These are phyloP conservation scores for Heteropelma amictum DNA, from an alignment of 2,888 invertebrate species.

Conservation along the genomic window DNA sequence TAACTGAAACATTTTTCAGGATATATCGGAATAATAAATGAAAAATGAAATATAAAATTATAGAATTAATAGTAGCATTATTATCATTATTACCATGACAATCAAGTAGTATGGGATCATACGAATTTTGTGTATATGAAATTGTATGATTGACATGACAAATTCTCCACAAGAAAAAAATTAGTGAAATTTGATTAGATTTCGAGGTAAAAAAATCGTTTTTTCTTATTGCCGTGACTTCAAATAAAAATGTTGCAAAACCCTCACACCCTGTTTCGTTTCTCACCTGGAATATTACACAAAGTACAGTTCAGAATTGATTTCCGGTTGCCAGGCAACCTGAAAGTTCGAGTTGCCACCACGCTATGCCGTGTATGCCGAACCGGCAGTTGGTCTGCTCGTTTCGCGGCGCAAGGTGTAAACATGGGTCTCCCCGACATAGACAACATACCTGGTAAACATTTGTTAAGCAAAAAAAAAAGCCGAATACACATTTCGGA, in stretches of 20 bases:
- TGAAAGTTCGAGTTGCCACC: constrained; percentile 66
- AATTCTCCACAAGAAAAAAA: not conserved
- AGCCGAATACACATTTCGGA: constrained; percentile 13
- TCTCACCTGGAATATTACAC: not conserved
- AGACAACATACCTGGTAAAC: constrained; percentile 73
- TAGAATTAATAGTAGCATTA: no score
- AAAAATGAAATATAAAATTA: no score
- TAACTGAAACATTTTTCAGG: no score
- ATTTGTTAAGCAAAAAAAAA: constrained; percentile 22
- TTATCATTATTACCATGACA: no score
- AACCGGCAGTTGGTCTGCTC: constrained; percentile 70
- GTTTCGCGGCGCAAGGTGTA: constrained; percentile 67
- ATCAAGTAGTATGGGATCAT: no score
- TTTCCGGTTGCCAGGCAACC: constrained; percentile 73
- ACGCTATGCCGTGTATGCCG: constrained; percentile 58
- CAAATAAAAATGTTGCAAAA: not conserved
- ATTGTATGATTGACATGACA: no score
- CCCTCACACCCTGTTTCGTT: not conserved
- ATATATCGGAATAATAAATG: no score
- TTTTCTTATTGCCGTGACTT: not conserved
- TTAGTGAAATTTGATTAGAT: not conserved
- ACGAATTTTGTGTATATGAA: no score
- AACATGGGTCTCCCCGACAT: constrained; percentile 73
- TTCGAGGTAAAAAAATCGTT: not conserved
- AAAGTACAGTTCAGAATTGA: constrained; percentile 68